Percentiles rank a stretch among this genome's conserved stretches.
Evolutionary conservation across 2,113 vertebrate genomes (phyloP).

Genomic region (Oreochromis tanganicae): DNA sequence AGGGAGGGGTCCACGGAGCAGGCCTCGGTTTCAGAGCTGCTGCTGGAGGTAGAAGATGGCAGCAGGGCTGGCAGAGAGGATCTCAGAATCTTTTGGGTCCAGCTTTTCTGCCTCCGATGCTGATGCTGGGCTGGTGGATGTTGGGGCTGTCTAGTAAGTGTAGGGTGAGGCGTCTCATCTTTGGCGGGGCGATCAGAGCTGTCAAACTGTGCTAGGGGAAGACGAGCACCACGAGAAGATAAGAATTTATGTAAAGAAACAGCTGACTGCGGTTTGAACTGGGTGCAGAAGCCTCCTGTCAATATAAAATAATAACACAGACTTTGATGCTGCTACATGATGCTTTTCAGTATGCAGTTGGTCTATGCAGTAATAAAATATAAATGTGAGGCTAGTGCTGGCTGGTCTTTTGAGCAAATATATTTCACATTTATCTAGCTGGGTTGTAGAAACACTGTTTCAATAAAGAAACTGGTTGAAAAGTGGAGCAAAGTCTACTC

Average conservation of each 20-base stretch:
- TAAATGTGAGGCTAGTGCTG: slow-evolving; percentile 18
- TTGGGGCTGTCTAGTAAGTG: slow-evolving; percentile 46
- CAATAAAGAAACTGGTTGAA: background rate
- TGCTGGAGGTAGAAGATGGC: slow-evolving; percentile 15
- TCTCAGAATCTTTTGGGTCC: slow-evolving; percentile 81
- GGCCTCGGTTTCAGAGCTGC: slow-evolving; percentile 50
- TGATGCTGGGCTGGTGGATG: slow-evolving; percentile 23
- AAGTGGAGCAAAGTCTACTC: background rate
- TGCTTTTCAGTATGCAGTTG: slow-evolving; percentile 26
- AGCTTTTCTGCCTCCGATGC: slow-evolving; percentile 82
- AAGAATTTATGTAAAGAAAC: background rate
- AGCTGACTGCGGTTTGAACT: background rate
- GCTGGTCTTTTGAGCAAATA: background rate
- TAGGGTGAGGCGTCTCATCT: slow-evolving; percentile 64
- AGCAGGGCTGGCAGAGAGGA: slow-evolving; percentile 17
- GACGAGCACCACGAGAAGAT: background rate
- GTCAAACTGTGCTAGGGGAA: slow-evolving; percentile 82
- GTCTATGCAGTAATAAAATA: slow-evolving; percentile 36
- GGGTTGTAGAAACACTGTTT: background rate
- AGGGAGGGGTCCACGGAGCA: slow-evolving; percentile 74
- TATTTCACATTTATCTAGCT: background rate
- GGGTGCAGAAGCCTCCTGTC: background rate
- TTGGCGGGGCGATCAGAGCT: slow-evolving; percentile 63
- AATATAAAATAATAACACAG: slow-evolving; percentile 9
- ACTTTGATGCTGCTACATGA: slow-evolving; percentile 45